These are phyloP conservation scores for Bombylius discolor DNA, from an alignment of 2,888 invertebrate species.

Conservation along the genomic window DNA sequence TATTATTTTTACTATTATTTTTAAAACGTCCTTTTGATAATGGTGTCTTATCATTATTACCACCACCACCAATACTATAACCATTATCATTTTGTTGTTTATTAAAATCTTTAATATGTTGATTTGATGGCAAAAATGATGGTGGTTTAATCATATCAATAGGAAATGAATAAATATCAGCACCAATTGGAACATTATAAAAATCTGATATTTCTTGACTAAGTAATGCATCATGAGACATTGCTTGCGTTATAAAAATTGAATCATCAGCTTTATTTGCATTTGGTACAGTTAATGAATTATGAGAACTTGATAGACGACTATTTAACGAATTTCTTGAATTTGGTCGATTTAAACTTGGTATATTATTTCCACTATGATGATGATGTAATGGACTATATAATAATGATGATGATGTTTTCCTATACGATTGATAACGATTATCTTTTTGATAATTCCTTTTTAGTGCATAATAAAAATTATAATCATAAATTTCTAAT, in stretches of 20 bases:
- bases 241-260: slow-evolving; percentile 76
- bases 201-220: slow-evolving; percentile 70
- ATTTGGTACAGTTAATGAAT: slow-evolving; percentile 56
- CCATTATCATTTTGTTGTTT: neutral
- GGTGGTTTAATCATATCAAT: slow-evolving; percentile 62
- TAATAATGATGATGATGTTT: slow-evolving; percentile 19
- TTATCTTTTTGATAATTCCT: slow-evolving; percentile 19
- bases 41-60: neutral
- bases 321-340: slow-evolving; percentile 66
- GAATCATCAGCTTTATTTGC: slow-evolving; percentile 71
- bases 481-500: slow-evolving; percentile 34
- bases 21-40: slow-evolving; percentile 19
- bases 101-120: slow-evolving; percentile 5
- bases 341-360: slow-evolving; percentile 47
- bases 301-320: slow-evolving; percentile 71
- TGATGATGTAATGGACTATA: slow-evolving; percentile 33
- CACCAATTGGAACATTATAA: slow-evolving; percentile 80
- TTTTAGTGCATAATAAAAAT: slow-evolving; percentile 31
- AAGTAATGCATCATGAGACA: slow-evolving; percentile 70
- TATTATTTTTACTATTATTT: slow-evolving; percentile 22
- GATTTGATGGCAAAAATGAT: slow-evolving; percentile 22
- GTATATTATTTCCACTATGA: slow-evolving; percentile 26
- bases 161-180: slow-evolving; percentile 76
- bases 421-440: slow-evolving; percentile 15
- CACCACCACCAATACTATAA: slow-evolving; percentile 11